These are phyloP conservation scores for Globicephala melas DNA, from an alignment of 2,113 vertebrate species.

Conservation along the genomic window DNA sequence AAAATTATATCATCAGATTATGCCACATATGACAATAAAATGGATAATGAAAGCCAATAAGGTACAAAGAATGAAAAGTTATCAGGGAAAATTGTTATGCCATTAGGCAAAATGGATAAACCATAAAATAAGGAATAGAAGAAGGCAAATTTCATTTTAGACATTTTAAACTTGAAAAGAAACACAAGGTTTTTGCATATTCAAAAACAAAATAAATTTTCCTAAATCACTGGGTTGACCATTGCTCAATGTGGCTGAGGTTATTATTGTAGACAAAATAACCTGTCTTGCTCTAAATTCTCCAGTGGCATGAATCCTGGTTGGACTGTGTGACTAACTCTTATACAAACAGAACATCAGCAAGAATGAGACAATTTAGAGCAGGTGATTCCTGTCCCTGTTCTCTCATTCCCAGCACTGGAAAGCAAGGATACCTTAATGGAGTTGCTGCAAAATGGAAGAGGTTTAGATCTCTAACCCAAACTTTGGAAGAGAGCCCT, in stretches of 20 bases:
- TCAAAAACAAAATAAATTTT: background rate
- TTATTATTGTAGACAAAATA: background rate
- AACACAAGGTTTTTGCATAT: background rate
- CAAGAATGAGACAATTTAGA: background rate
- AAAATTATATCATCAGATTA: background rate
- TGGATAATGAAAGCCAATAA: background rate
- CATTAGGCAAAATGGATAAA: background rate
- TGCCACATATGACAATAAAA: background rate
- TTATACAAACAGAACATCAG: background rate
- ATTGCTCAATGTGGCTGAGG: background rate
- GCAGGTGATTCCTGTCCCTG: background rate
- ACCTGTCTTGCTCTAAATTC: background rate
- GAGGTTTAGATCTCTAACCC: background rate
- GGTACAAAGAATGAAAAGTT: background rate
- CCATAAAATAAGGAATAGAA: background rate
- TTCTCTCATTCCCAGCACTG: background rate
- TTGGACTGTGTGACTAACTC: background rate
- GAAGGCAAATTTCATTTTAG: background rate
- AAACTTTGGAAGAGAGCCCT: background rate
- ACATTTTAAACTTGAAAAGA: background rate
- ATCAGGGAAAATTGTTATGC: background rate
- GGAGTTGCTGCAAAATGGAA: background rate
- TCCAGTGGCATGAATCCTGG: background rate
- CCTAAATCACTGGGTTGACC: background rate
- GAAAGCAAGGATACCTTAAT: background rate